Base-by-base conservation (phyloP, 2,888 invertebrate species). In the Chouioia cunea region DNA sequence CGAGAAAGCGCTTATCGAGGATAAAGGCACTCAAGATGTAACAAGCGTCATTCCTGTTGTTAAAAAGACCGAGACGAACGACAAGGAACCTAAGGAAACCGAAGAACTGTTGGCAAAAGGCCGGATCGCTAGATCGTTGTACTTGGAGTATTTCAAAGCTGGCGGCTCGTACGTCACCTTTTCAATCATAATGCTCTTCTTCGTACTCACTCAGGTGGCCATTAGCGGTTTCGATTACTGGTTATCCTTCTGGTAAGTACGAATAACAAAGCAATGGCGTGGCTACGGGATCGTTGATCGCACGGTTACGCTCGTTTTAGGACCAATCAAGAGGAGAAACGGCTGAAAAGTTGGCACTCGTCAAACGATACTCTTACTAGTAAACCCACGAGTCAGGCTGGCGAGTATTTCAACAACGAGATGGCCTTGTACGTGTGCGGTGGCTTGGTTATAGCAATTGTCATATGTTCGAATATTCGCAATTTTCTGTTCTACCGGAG, bases 171-270 rank as follows among this genome's bases (percentile, higher is more conserved):
- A 89, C 79, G 81, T 87, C 10, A 82, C 89, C 52, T 82, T 93
- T 23, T 43, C 88, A 0, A 77, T 89, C 15, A 88, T 92, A 4
- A 23, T 89, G 0, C 36, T 91, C 0, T 82, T 90, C 47, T 87
- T 92, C 66, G 73, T 93, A 16, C 75, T 91, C 10, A 92, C 93
- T 2, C 94, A 94, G 85, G 81, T 89, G 20, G 85, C 91, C 64
- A 92, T 91, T 65, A 93, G 93, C 53, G 88, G 90, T 64, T 88
- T 90, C 60, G 95, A 95, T 83, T 91, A 92, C 80, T 94, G 93
- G 93, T 88, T 95, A 0, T 91, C 91, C 1, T 85, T 89, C 78
- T 95, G 95, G 95, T 93, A 85, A 86, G 85, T 79, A 1, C 44
- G 2, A 36, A n/a, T n/a, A n/a, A n/a, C n/a, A n/a, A n/a, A n/a